Evolutionary conservation across 92 coral and sea anemone genomes (phyloP), one percentile per base, ranked within the genome.

Genomic region (Galaxea fascicularis): DNA sequence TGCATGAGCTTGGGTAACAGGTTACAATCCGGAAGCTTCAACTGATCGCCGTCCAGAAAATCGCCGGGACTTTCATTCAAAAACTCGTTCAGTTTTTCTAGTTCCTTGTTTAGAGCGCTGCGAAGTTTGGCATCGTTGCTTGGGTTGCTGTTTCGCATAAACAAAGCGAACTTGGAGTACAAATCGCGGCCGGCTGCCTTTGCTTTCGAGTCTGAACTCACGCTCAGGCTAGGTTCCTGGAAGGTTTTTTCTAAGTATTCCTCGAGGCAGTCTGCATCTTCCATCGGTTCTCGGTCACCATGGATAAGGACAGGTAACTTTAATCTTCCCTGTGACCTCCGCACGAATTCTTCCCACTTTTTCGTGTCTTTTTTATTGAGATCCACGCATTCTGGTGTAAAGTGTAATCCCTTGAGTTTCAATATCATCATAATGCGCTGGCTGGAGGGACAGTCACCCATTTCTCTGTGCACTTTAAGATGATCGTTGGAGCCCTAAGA

Each of bases 21-120:
- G 78, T 74, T 89, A 82, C 97, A 93, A 78, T 93, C 97, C 3
- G 97, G 97, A 6, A 92, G 53, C 72, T 74, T 89, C 31, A 93
- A 57, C 0, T 30, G 45, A 41, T 89, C 67, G 0, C 97, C 95
- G 65, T 86, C 89, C n/a, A 93, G 76, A 64, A 65, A 93, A 1
- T 71, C 60, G 16, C 95, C 82, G 41, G 79, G 75, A 4, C 76
- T 45, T 29, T 54, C 14, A 11, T 47, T 62, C 77, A 93, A 80
- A 68, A 67, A 69, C 68, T 74, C 63, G 73, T 93, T 51, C 26
- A 89, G 62, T 21, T 89, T 85, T 22, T 7, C 44, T 10, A 93
- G 85, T 26, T 79, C 90, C 63, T 54, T 73, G 59, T 45, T 71
- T 18, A 93, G 47, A 11, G 66, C 78, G 3, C 22, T 30, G 24